These are phyloP conservation scores for Lichenostomus cassidix DNA, from an alignment of 2,113 vertebrate genomes.

Conservation along the genomic window DNA sequence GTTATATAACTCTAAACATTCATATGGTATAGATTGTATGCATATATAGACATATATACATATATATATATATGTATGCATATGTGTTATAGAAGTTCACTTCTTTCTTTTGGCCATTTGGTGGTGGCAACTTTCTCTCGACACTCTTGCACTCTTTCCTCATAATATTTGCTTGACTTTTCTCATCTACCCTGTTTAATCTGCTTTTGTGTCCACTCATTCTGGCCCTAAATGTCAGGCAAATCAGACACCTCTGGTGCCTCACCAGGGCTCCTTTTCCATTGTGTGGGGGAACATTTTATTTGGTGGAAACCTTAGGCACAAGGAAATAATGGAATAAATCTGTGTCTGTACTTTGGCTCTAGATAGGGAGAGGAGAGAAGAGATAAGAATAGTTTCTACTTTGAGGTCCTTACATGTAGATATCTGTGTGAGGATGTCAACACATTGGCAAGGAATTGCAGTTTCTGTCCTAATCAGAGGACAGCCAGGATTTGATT, in stretches of 20 bases:
- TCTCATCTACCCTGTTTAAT: background rate
- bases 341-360: background rate
- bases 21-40: too few species aligned
- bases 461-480: background rate
- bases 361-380: background rate
- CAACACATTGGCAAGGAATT: background rate
- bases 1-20: background rate
- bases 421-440: background rate
- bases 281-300: background rate
- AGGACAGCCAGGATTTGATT: background rate
- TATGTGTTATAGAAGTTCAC: background rate
- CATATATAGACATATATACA: background rate
- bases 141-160: background rate
- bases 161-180: background rate
- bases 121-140: accelerated
- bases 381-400: background rate
- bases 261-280: background rate
- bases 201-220: background rate
- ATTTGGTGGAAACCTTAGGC: background rate
- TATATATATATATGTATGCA: too few species aligned
- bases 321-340: background rate
- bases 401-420: accelerated
- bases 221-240: background rate
- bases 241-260: background rate
- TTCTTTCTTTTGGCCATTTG: background rate